Evolutionary conservation across 35 echinoderm and acorn worm species (phyloP), one percentile per base, ranked within the genome.

Genomic region (Acanthaster planci): DNA sequence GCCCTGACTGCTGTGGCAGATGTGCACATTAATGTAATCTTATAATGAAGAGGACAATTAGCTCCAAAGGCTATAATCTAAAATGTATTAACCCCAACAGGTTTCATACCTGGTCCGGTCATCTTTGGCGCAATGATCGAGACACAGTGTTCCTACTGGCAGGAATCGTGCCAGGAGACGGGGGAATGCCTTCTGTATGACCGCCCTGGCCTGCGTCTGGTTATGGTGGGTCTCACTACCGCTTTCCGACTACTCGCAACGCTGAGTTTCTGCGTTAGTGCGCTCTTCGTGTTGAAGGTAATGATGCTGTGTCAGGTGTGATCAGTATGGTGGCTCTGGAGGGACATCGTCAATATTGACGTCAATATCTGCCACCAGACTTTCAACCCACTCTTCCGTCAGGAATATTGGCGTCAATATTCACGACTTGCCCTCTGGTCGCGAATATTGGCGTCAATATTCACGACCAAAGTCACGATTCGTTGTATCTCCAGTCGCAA

Each of bases 41-140:
- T 18, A 15, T 2, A 14, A 2, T 55, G 21, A 55, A 55, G 10
- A 55, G 21, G 52, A 14, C 10, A 21, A 21, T 21, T 55, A 55
- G 10, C 23, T 57, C 23, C 55, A 57, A 22, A 57, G 55, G 23
- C 60, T 32, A 26, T 67, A 29, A 17, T 0, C n/a, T 18, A 22
- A 9, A 12, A n/a, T 59, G 27, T 1, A 59, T 59, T 57, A 5
- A n/a, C 56, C 16, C 27, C 27, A 31, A 30, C 44, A 89, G 87
- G 78, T 82, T 89, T 89, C 44, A 39, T 89, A 32, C 87, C 87
- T 9, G 87, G 79, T 12, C 87, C 87, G 0, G 76, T 89, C 31
- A 77, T 83, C 39, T 83, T 83, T 36, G 87, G 87, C 19, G 80
- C 64, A 27, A 72, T 51, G 26, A 83, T 89, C 42, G 80, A 89